Evolutionary conservation across 2,797 vertebrate species (phyloP).

Genomic region (Epinephelus malabaricus): DNA sequence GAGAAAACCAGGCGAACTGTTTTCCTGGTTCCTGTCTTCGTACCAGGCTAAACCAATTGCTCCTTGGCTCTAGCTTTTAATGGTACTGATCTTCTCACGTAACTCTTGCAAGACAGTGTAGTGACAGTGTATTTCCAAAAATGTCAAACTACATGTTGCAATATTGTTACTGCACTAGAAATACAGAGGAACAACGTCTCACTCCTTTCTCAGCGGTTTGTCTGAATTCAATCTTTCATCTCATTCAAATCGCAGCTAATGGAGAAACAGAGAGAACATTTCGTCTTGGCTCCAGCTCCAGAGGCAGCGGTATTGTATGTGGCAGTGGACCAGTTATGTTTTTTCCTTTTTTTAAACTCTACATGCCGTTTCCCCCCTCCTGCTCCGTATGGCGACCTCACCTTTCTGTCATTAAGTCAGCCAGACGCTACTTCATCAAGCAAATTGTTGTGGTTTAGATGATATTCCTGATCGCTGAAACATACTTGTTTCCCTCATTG

Average conservation of each 20-base stretch:
- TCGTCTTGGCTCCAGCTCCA: constrained; percentile 42
- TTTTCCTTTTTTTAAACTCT: constrained; percentile 33
- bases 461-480: constrained; percentile 82
- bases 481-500: constrained; percentile 50
- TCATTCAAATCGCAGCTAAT: constrained; percentile 54
- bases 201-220: not conserved
- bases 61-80: no score
- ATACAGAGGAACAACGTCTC: not conserved
- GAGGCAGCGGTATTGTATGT: constrained; percentile 21
- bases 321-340: constrained; percentile 49
- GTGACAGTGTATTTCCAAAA: not conserved
- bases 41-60: no score
- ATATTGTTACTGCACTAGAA: not conserved
- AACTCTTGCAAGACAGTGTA: no score
- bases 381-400: constrained; percentile 71
- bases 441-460: constrained; percentile 81
- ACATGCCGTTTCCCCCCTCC: constrained; percentile 30
- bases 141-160: not conserved
- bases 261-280: constrained; percentile 53
- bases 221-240: constrained; percentile 60
- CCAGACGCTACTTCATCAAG: constrained; percentile 88
- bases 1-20: no score
- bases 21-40: no score
- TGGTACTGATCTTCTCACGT: no score
- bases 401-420: constrained; percentile 85